These are phyloP conservation scores for Myodes glareolus DNA, from an alignment of 2,113 vertebrate genomes.

Conservation along the genomic window DNA sequence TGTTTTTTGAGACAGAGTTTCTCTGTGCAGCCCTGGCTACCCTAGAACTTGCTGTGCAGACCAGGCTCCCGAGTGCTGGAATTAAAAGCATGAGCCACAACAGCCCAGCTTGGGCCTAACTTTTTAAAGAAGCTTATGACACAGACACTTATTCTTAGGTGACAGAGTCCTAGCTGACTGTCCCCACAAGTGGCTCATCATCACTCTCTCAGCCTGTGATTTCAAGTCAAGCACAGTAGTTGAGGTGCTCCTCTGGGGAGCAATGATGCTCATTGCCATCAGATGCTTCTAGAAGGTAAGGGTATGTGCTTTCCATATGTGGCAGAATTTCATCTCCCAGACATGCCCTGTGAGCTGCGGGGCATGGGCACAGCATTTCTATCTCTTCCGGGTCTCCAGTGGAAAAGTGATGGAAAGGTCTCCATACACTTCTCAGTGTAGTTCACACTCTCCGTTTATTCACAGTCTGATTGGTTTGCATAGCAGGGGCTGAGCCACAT, in stretches of 20 bases:
- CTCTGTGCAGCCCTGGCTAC: background rate
- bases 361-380: fast-evolving
- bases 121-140: background rate
- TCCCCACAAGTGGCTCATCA: background rate
- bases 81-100: background rate
- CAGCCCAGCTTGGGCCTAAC: background rate
- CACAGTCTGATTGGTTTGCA: background rate
- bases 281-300: background rate
- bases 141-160: background rate
- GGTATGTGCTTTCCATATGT: background rate
- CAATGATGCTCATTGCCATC: background rate
- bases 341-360: background rate
- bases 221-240: background rate
- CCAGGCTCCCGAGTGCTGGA: background rate
- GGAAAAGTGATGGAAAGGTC: background rate
- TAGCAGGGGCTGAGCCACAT: background rate
- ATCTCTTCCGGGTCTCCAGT: too few relatives aligned
- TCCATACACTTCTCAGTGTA: background rate
- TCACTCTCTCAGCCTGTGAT: background rate
- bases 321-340: background rate
- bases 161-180: background rate
- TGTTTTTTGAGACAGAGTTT: background rate
- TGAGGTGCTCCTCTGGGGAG: background rate
- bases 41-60: background rate
- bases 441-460: background rate